Percentiles rank a stretch among this genome's conserved stretches.
phyloP scores from a whole-genome alignment of 2,888 invertebrate genomes.

The Eubasilissa splendida region DNA sequence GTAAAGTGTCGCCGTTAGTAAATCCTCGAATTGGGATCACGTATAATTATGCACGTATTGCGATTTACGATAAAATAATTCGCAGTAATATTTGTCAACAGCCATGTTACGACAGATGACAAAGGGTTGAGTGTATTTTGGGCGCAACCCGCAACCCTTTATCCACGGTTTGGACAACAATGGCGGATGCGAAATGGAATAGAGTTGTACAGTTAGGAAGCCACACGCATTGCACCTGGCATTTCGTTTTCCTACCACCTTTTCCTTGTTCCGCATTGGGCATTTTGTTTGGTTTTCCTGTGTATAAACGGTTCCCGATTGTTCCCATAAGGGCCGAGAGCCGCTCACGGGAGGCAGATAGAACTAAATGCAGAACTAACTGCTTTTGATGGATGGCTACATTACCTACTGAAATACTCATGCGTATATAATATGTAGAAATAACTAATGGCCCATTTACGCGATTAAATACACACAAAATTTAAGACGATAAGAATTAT shows the following conservation, averaged over 20 bases:
- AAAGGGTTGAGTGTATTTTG: constrained; percentile 32
- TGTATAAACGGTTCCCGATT: constrained; percentile 16
- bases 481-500: too few species aligned
- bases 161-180: constrained; percentile 30
- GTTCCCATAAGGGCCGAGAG: neutral
- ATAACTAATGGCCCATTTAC: too few species aligned
- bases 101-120: constrained; percentile 26
- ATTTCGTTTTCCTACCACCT: constrained; percentile 34
- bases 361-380: neutral
- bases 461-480: too few species aligned
- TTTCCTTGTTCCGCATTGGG: constrained; percentile 32
- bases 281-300: constrained; percentile 36
- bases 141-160: constrained; percentile 49
- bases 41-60: neutral
- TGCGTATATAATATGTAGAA: neutral
- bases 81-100: constrained; percentile 49
- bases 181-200: constrained; percentile 24
- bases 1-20: too few species aligned
- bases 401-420: neutral
- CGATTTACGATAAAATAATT: constrained; percentile 9
- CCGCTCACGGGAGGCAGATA: neutral
- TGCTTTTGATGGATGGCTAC: constrained; percentile 5
- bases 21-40: neutral
- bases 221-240: constrained; percentile 55
- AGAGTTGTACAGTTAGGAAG: constrained; percentile 46